Evolutionary conservation across 2,888 invertebrate genomes (phyloP), one percentile per base, ranked within the genome.

Genomic region (Cloeon dipterum): DNA sequence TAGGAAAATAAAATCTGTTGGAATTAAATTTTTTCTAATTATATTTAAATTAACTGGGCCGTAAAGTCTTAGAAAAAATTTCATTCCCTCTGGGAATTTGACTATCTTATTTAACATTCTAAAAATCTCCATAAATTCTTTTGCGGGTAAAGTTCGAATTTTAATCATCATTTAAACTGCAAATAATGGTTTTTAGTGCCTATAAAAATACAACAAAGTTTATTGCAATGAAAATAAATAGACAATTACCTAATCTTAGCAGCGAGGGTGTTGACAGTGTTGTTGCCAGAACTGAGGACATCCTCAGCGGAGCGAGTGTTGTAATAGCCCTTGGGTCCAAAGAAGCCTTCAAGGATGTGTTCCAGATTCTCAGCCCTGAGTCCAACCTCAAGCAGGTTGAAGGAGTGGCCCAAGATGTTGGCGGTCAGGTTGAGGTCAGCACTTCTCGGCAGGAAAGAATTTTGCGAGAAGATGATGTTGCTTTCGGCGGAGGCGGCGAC

Each of bases 381-480:
- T 39, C 73, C 74, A 25, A 82, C 49, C 56, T 85, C 81, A 23
- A 86, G 55, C 34, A 82, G 58, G 49, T 85, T 82, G 50, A 79
- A 65, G 35, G 65, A 68, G 39, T 74, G 74, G 19, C 85, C 85
- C 46, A 83, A 85, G 2, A 83, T 45, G 50, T 79, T 74, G 1
- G 72, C 63, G 1, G 81, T 82, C 1, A 85, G 49, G 56, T 85
- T 85, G 5, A 81, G 46, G 38, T 62, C 66, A 2, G 63, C 63
- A 0, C 76, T 74, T 11, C 83, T 63, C 0, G 85, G 83, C 3
- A 85, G 49, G 56, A 71, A 86, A 0, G 79, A 79, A 49, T 75
- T 71, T 49, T 83, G 82, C 0, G 83, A 83, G 58, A 73, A 86
- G 48, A 86, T 81, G 2, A 83, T 59, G 47, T 74, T 74, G 43